A percentile compares a stretch with the other conserved stretches of the same genome.
phyloP scores from a whole-genome alignment of 2,888 invertebrate genomes.

The Rotaria magnacalcarata region DNA sequence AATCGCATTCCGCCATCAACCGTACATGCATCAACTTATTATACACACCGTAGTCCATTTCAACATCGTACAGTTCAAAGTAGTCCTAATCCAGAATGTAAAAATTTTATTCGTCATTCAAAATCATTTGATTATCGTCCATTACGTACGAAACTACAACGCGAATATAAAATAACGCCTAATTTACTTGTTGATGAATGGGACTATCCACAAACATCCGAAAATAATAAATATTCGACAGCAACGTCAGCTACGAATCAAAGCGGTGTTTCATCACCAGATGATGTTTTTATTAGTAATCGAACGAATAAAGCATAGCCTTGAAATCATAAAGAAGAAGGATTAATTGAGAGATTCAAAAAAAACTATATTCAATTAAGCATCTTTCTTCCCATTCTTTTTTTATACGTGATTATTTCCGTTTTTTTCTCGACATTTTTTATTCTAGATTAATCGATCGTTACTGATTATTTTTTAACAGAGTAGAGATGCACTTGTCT shows the following conservation, averaged over 20 bases:
- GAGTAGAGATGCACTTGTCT: background rate
- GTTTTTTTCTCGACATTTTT: background rate
- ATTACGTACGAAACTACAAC: slow-evolving; percentile 14
- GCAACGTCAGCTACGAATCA: background rate
- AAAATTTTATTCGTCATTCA: background rate
- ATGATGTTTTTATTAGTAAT: slow-evolving; percentile 20
- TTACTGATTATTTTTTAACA: slow-evolving; percentile 6
- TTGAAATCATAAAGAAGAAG: background rate
- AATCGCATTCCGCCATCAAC: background rate
- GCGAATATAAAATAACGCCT: slow-evolving; percentile 25
- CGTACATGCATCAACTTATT: slow-evolving; percentile 15
- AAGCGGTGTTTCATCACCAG: slow-evolving; percentile 16
- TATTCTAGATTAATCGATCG: background rate
- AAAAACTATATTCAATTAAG: background rate
- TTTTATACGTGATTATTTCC: background rate
- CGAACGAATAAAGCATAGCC: background rate
- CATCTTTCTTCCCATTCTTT: background rate
- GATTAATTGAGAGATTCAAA: background rate
- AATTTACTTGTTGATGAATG: slow-evolving; percentile 27
- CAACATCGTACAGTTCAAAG: background rate
- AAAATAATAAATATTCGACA: background rate
- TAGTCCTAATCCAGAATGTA: background rate
- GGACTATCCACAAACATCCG: background rate
- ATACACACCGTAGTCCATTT: background rate
- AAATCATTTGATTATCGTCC: slow-evolving; percentile 32